Conservation (phyloP, 1,140 invertebrate species). For the Zaprionus africanus region DNA sequence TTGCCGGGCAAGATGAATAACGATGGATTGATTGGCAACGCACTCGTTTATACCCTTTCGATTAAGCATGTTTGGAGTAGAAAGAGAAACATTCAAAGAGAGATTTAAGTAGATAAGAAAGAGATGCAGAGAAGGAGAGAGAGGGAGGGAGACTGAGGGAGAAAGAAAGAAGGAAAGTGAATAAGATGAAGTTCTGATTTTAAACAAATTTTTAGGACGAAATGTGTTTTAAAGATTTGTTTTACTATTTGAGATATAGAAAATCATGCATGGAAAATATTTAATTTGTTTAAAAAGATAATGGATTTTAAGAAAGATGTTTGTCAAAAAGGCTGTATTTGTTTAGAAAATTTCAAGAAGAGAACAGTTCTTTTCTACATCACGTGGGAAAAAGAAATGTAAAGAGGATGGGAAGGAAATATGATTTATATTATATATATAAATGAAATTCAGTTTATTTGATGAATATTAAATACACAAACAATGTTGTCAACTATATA, state of each 20-base stretch:
- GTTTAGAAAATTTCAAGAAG: no score
- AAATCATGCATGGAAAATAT: not conserved
- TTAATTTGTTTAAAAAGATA: not conserved
- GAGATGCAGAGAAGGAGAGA: not conserved
- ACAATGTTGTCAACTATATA: no score
- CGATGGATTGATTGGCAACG: constrained; percentile 29
- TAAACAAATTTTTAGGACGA: not conserved
- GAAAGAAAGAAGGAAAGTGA: not conserved
- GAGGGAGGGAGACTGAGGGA: not conserved
- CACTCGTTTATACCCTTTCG: constrained; percentile 9
- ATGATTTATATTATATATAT: no score
- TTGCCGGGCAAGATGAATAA: constrained; percentile 34
- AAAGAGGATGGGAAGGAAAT: no score
- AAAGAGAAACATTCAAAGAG: no score
- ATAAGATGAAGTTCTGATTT: not conserved
- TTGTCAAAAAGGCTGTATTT: no score
- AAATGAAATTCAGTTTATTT: no score
- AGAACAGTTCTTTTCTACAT: no score
- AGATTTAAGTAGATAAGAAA: no score
- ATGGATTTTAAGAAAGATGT: no score
- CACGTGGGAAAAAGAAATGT: no score
- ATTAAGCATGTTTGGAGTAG: not conserved
- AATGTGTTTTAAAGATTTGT: not conserved
- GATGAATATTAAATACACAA: no score
- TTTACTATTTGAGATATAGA: not conserved